A percentile compares a stretch with the other conserved stretches of the same genome.
These are phyloP conservation scores for Radopholus similis DNA, from an alignment of 1,140 invertebrate species.

Conservation along the genomic window DNA sequence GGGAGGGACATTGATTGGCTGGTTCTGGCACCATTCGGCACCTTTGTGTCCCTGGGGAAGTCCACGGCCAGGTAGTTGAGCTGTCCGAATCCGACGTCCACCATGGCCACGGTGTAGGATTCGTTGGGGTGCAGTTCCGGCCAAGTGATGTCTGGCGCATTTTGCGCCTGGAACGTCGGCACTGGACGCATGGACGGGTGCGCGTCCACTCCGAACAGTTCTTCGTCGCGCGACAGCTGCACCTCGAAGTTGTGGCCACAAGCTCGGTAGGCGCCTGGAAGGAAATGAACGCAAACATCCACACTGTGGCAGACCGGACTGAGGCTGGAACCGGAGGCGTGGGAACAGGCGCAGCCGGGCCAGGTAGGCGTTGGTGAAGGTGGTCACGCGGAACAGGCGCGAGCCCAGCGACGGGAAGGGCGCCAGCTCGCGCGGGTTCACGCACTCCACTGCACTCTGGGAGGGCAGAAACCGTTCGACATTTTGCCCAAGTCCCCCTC, in stretches of 20 bases:
- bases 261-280: conserved; percentile 50
- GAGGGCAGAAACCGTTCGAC: conserved; percentile 7
- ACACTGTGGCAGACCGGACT: conserved; percentile 28
- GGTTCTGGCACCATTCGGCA: background rate
- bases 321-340: conserved; percentile 36
- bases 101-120: conserved; percentile 34
- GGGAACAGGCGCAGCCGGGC: conserved; percentile 49
- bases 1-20: background rate
- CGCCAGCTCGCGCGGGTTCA: conserved; percentile 38
- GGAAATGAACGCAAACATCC: background rate
- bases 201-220: conserved; percentile 20
- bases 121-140: conserved; percentile 44
- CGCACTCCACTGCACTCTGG: conserved; percentile 39
- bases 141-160: conserved; percentile 47
- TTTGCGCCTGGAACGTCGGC: conserved; percentile 39
- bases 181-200: conserved; percentile 47
- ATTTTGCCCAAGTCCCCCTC: background rate
- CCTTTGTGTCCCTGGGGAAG: conserved; percentile 47
- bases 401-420: conserved; percentile 31
- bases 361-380: conserved; percentile 50
- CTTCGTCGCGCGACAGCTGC: background rate
- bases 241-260: conserved; percentile 53
- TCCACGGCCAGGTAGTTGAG: conserved; percentile 50
- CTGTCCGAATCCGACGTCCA: conserved; percentile 52
- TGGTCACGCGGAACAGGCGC: conserved; percentile 50